A percentile compares a stretch with the other conserved stretches of the same genome.
phyloP scores from a whole-genome alignment of 1,140 invertebrate genomes.

The Pachypeltis micranthus region DNA sequence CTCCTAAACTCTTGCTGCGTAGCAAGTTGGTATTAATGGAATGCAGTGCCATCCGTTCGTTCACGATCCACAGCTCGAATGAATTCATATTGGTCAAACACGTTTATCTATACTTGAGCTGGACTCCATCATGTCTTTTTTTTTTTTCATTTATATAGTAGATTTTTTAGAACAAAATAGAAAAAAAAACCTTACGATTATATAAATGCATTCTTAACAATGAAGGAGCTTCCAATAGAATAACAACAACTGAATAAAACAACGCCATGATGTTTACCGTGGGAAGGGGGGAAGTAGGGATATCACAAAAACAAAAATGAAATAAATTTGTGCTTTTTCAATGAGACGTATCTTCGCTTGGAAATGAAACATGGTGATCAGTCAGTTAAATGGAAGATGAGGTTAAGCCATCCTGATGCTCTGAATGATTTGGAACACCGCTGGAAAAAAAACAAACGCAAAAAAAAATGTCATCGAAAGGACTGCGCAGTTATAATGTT shows the following conservation, averaged over 20 bases:
- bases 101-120: too few species aligned
- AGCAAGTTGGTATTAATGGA: too few species aligned
- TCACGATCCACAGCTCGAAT: too few species aligned
- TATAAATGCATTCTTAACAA: constrained; percentile 1
- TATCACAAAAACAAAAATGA: constrained; percentile 4
- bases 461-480: constrained; percentile 14
- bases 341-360: constrained; percentile 26
- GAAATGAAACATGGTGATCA: constrained; percentile 33
- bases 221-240: not conserved
- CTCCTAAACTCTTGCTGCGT: too few species aligned
- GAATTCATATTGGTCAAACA: too few species aligned
- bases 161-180: not conserved
- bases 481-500: not conserved
- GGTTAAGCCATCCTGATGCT: constrained; percentile 73
- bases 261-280: not conserved
- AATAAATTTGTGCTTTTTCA: not conserved
- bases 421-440: constrained; percentile 94
- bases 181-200: constrained; percentile 1
- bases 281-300: not conserved
- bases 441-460: constrained; percentile 41
- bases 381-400: constrained; percentile 35
- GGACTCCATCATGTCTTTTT: not conserved
- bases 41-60: too few species aligned
- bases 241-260: not conserved
- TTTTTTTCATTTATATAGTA: not conserved